Evolutionary conservation across 2,888 invertebrate species (phyloP).

Genomic region (Pachydiplax longipennis): DNA sequence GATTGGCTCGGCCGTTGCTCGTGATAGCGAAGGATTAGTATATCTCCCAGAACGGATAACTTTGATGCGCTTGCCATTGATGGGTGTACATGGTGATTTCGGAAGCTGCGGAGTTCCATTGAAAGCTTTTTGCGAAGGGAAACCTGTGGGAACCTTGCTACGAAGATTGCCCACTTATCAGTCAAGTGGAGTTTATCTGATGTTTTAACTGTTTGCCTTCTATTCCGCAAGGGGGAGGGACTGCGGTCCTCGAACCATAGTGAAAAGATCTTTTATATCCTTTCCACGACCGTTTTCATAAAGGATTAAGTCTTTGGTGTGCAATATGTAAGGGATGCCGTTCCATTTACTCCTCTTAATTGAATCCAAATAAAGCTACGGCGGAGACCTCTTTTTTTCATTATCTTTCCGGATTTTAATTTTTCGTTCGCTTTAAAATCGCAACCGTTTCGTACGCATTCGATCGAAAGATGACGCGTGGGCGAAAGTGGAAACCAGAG

Average conservation of each 20-base stretch:
- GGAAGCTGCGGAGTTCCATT: not conserved
- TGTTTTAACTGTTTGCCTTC: conserved; percentile 32
- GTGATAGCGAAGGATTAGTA: not conserved
- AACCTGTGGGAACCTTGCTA: not conserved
- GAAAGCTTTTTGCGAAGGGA: not conserved
- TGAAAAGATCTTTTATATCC: not conserved
- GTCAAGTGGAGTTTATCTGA: conserved; percentile 39
- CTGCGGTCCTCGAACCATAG: not conserved
- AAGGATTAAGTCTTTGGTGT: conserved; percentile 13
- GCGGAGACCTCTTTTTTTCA: not conserved
- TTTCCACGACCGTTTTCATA: not conserved
- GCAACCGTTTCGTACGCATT: not conserved
- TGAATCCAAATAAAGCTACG: conserved; percentile 24
- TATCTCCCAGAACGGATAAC: not conserved
- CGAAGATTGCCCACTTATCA: conserved; percentile 1
- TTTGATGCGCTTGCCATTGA: not conserved
- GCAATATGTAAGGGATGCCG: conserved; percentile 6
- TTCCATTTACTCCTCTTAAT: conserved; percentile 19
- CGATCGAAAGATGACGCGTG: not conserved
- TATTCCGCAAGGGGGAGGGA: not conserved
- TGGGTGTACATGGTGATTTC: not conserved
- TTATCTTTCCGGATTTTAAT: not conserved
- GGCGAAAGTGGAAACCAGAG: no score
- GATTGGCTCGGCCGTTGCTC: conserved; percentile 1
- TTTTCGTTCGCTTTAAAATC: not conserved